Conservation (phyloP, 2,797 vertebrate species). For the Rhynchonycteris naso region DNA sequence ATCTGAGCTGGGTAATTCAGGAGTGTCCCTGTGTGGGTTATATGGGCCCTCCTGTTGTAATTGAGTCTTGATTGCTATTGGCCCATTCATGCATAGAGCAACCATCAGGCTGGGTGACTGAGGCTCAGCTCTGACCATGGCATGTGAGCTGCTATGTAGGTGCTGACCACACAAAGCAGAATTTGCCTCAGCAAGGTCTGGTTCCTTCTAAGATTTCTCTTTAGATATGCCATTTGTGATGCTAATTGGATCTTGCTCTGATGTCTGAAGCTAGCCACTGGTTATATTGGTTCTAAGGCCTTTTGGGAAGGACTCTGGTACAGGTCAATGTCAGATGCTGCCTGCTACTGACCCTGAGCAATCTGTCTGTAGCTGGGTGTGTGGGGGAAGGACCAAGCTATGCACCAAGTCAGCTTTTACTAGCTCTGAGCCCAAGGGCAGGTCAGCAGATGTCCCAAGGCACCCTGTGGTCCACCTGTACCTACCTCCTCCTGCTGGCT, state of each 20-base stretch:
- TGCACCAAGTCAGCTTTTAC: background rate
- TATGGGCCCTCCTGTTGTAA: no score
- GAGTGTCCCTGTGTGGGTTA: no score
- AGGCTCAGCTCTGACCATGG: background rate
- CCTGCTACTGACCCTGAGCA: background rate
- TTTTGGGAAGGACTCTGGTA: background rate
- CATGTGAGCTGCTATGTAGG: background rate
- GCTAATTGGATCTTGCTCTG: background rate
- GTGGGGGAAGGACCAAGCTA: background rate
- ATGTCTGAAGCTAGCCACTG: background rate
- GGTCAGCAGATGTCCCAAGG: background rate
- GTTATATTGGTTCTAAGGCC: background rate
- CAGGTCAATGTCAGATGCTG: background rate
- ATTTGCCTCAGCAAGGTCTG: background rate
- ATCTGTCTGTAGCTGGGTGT: background rate
- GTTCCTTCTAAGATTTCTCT: background rate
- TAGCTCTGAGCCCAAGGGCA: background rate
- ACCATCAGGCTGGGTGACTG: background rate
- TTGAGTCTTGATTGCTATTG: background rate
- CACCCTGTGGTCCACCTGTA: background rate
- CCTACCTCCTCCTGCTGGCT: background rate
- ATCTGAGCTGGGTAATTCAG: background rate
- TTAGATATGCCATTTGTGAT: background rate
- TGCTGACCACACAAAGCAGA: background rate
- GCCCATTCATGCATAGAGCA: background rate